Evolutionary conservation across 2,888 invertebrate genomes (phyloP), one percentile per base, ranked within the genome.

Genomic region (Nemotelus nigrinus): DNA sequence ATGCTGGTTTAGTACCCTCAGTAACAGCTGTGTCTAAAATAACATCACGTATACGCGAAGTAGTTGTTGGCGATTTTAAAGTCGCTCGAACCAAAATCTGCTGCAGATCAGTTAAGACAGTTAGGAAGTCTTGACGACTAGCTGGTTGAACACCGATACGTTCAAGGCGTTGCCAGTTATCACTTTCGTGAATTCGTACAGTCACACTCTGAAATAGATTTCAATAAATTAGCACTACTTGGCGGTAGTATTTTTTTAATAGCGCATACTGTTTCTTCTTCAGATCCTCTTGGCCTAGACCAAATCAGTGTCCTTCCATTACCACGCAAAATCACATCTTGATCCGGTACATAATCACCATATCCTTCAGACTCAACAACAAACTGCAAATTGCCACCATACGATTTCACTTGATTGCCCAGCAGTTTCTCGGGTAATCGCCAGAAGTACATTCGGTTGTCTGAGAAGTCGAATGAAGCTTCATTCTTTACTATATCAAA

Each of bases 71-170:
- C 53, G 85, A 84, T 78, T 91, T 91, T 80, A 93, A 90, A 1
- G 95, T 93, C 1, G 97, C 97, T 75, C 96, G 90, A 45, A 98
- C 93, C 6, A 96, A 88, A 79, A 97, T 93, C 8, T 93, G 90
- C 82, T 95, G 93, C 8, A 99, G 87, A 82, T 94, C 94, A 45
- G 95, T 92, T 6, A 99, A 88, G 0, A 95, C 95, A 79, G 91
- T 92, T 89, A 99, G 90, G 79, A 99, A 90, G 84, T 97, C 95
- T 77, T 92, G 91, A 47, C 98, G 91, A 0, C 93, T 92, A 0
- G 93, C 92, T 2, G 88, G 86, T 63, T 88, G 87, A 3, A 90
- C 89, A 0, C 90, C 90, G 63, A 87, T 87, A 6, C 87, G 86
- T 78, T 88, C 87, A 57, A 89, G 79, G 48, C 90, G 88, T 55